Percentiles rank a stretch among this genome's conserved stretches.
These are phyloP conservation scores for Sylvia borin DNA, from an alignment of 2,797 vertebrate genomes.

Conservation along the genomic window DNA sequence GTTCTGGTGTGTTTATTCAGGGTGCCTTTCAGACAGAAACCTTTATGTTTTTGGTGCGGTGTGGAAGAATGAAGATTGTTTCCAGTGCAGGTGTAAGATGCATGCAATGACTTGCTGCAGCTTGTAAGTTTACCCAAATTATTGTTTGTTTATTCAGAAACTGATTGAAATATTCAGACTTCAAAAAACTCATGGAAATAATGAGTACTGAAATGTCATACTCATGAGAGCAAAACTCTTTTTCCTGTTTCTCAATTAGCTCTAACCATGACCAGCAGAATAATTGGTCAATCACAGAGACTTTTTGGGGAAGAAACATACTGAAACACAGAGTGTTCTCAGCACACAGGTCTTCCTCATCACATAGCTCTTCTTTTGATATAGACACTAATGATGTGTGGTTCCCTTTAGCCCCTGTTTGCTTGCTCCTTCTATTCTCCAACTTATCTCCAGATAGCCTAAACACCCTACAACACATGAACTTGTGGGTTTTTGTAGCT, in stretches of 20 bases:
- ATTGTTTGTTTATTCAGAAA: background rate
- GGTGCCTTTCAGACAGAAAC: constrained; percentile 59
- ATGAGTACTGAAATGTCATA: background rate
- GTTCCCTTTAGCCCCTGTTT: background rate
- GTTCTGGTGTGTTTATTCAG: constrained; percentile 11
- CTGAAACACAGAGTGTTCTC: background rate
- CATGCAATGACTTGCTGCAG: constrained; percentile 62
- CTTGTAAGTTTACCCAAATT: constrained; percentile 47
- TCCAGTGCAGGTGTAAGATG: constrained; percentile 57
- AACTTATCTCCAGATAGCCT: background rate
- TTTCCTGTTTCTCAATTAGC: background rate
- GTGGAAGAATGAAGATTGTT: constrained; percentile 66
- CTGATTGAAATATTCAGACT: background rate
- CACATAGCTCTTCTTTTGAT: background rate
- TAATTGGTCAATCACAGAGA: background rate
- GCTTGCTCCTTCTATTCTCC: background rate
- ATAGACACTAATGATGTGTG: background rate
- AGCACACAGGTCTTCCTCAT: background rate
- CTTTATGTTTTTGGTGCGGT: constrained; percentile 55
- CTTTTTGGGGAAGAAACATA: background rate
- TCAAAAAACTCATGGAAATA: background rate
- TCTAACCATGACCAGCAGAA: background rate
- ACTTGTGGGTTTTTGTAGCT: background rate
- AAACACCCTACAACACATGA: background rate
- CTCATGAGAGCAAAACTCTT: background rate